Conservation (phyloP, 2,113 vertebrate genomes). For the Todiramphus saurophagus region DNA sequence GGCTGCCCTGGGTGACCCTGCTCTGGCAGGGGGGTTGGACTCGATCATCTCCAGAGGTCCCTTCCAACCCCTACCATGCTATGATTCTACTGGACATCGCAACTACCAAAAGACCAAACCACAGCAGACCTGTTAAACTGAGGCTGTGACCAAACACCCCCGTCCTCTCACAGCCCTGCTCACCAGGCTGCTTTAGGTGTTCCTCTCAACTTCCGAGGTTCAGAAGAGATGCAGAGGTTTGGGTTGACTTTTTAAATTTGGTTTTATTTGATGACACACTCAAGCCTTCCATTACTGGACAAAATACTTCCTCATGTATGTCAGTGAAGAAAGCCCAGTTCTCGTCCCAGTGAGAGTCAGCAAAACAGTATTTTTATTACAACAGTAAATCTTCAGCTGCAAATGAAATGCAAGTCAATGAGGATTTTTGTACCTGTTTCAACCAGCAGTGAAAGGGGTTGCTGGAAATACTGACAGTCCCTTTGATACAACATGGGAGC, state of each 20-base stretch:
- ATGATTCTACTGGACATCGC: too few species aligned
- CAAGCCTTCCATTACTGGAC: background rate
- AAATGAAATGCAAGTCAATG: background rate
- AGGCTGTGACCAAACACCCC: background rate
- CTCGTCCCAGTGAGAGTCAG: background rate
- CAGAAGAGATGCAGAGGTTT: background rate
- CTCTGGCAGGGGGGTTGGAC: too few species aligned
- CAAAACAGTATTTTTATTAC: background rate
- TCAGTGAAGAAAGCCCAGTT: background rate
- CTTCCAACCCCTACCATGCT: too few species aligned
- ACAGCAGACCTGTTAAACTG: too few species aligned
- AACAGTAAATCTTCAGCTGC: background rate
- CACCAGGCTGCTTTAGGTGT: background rate
- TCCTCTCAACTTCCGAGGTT: background rate
- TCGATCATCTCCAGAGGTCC: too few species aligned
- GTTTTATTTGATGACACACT: background rate
- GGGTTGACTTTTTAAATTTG: background rate
- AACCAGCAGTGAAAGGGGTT: background rate
- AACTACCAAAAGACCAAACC: background rate
- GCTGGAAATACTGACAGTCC: background rate
- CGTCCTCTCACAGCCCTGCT: background rate
- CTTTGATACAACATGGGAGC: background rate
- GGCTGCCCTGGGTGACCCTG: too few species aligned
- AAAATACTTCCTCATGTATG: rapidly evolving
- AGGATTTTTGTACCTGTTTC: background rate